These are phyloP conservation scores for Itoplectis maculator DNA, from an alignment of 2,888 invertebrate genomes.

Conservation along the genomic window DNA sequence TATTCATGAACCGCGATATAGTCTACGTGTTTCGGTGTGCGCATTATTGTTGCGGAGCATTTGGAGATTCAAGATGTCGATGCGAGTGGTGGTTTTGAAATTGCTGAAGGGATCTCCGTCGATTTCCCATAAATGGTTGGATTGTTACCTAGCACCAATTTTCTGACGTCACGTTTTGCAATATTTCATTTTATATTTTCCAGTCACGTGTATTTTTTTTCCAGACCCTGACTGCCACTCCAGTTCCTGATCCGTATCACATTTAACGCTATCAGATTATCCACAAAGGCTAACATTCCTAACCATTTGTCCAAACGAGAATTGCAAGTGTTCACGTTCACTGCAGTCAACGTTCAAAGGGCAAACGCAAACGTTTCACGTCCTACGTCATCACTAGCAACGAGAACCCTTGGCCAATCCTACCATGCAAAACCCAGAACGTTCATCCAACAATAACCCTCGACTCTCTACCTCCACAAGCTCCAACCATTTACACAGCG, in stretches of 20 bases:
- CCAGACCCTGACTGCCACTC: too few species aligned
- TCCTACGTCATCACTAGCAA: background rate
- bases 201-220: too few species aligned
- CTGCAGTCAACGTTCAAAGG: too few species aligned
- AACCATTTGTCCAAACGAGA: too few species aligned
- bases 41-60: constrained; percentile 14
- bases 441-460: background rate
- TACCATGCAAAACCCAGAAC: background rate
- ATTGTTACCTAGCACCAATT: too few species aligned
- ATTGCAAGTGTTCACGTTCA: too few species aligned
- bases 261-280: too few species aligned
- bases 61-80: constrained; percentile 29
- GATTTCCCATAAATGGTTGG: background rate
- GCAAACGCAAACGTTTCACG: background rate
- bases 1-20: constrained; percentile 13
- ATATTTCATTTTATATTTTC: too few species aligned
- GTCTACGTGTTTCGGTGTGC: background rate
- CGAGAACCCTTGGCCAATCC: background rate
- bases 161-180: too few species aligned
- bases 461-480: constrained; percentile 26
- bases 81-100: background rate
- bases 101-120: constrained; percentile 17
- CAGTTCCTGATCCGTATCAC: too few species aligned
- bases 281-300: too few species aligned
- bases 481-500: constrained; percentile 49